Conservation (phyloP, 1,140 invertebrate species). For the Drosophila ogumai region DNA sequence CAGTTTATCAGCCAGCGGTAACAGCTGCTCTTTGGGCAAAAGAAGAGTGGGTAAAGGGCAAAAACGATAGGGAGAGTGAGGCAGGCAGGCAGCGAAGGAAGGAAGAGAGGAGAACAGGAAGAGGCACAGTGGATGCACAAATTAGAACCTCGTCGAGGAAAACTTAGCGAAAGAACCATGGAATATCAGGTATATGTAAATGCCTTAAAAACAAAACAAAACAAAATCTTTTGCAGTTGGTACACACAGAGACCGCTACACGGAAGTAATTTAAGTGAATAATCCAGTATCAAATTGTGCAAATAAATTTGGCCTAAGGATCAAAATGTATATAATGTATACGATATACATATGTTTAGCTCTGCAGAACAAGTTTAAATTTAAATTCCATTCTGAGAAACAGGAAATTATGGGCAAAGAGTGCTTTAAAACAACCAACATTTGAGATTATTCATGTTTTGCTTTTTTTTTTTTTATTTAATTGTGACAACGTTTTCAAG, state of each 20-base stretch:
- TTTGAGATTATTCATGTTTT: not conserved
- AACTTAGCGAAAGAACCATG: not conserved
- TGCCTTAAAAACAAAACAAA: not conserved
- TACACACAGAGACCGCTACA: not conserved
- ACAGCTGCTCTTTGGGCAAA: constrained; percentile 41
- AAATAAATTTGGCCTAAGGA: not conserved
- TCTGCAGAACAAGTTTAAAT: not conserved
- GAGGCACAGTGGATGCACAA: constrained; percentile 27
- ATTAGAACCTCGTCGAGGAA: not conserved
- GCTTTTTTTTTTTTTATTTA: not conserved
- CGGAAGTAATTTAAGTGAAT: not conserved
- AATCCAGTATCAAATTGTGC: not conserved
- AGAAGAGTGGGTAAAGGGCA: constrained; percentile 18
- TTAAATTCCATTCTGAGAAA: not conserved
- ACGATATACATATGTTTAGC: not conserved
- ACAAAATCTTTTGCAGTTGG: not conserved
- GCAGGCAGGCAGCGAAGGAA: constrained; percentile 3
- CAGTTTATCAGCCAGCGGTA: constrained; percentile 30
- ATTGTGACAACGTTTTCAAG: not conserved
- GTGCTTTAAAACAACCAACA: not conserved
- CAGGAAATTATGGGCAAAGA: not conserved
- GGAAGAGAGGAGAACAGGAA: constrained; percentile 9
- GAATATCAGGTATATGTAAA: constrained; percentile 1
- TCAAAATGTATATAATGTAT: not conserved
- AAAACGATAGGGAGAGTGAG: constrained; percentile 20